Percentiles rank a stretch among this genome's conserved stretches.
Evolutionary conservation across 1,140 invertebrate species (phyloP).

Genomic region (Drosophila seguyi): DNA sequence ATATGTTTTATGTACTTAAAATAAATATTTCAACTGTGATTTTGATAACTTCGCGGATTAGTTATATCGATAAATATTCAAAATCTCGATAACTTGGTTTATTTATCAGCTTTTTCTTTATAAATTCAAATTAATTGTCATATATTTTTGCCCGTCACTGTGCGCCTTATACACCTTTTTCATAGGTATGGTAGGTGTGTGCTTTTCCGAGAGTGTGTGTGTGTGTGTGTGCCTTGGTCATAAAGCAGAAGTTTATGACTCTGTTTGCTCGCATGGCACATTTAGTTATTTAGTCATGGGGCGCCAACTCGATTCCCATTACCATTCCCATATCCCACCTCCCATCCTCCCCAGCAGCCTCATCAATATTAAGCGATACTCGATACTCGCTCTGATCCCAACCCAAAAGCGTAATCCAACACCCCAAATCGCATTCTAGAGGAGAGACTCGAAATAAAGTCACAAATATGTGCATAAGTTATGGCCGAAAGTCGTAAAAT

Average conservation of each 20-base stretch:
- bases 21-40: too few species aligned
- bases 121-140: not conserved
- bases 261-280: slow-evolving; percentile 74
- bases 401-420: slow-evolving; percentile 59
- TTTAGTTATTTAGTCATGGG: slow-evolving; percentile 73
- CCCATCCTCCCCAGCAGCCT: slow-evolving; percentile 20
- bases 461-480: slow-evolving; percentile 81
- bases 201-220: slow-evolving; percentile 8
- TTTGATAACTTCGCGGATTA: too few species aligned
- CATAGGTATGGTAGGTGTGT: slow-evolving; percentile 17
- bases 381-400: slow-evolving; percentile 43
- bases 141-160: slow-evolving; percentile 8
- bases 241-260: slow-evolving; percentile 81
- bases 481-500: slow-evolving; percentile 71
- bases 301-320: slow-evolving; percentile 48
- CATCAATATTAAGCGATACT: slow-evolving; percentile 80
- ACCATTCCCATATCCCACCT: slow-evolving; percentile 16
- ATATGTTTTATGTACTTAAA: too few species aligned
- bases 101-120: too few species aligned
- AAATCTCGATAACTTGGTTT: too few species aligned
- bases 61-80: too few species aligned
- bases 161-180: slow-evolving; percentile 9
- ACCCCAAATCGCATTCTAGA: slow-evolving; percentile 35
- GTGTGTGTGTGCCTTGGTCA: slow-evolving; percentile 46
- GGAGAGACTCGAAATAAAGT: slow-evolving; percentile 51